Base-by-base conservation (phyloP, 1,140 invertebrate genomes). In the Nymphalis io region DNA sequence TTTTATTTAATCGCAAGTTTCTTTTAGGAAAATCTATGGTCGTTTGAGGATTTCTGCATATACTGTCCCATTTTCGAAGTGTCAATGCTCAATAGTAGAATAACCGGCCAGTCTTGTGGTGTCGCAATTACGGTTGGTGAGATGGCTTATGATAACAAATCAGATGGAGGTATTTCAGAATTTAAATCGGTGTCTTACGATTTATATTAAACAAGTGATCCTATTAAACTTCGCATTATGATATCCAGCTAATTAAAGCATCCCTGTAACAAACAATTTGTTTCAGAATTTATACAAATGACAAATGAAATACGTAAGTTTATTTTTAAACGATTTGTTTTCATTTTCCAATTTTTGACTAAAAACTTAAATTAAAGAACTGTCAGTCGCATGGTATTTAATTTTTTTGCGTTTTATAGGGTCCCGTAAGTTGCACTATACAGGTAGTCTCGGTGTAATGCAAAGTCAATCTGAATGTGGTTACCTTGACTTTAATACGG, bases 51-150 rank as follows among this genome's bases (percentile, higher is more conserved):
- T 39, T 85, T 84, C 61, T 84, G 80, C 27, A 70, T 89, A 18
- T 83, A 78, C 23, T 85, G 84, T 61, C 79, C 85, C 0, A 69
- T 89, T 57, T 75, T 87, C n/a, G 85, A 89, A 76, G 79, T 84
- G 21, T 87, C 87, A 3, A 82, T 84, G 82, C 53, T 89, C 11
- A 81, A 89, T 61, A 70, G 72, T 39, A 55, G 46, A 1, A 27
- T 85, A 1, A 44, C 65, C 16, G 71, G 73, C 8, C 81, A 78
- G 60, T 70, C 53, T 21, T 82, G 81, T 68, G 85, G 85, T 20
- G 70, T 87, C 8, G 85, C 85, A 21, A 78, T 89, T n/a, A 85
- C 83, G 10, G 72, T 84, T n/a, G 81, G 84, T 8, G 84, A 89
- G 20, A 76, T 87, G 10, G 69, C 70, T 16, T 62, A 44, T 12